Evolutionary conservation across 2,113 vertebrate species (phyloP), one percentile per base, ranked within the genome.

Genomic region (Corythaixoides concolor): DNA sequence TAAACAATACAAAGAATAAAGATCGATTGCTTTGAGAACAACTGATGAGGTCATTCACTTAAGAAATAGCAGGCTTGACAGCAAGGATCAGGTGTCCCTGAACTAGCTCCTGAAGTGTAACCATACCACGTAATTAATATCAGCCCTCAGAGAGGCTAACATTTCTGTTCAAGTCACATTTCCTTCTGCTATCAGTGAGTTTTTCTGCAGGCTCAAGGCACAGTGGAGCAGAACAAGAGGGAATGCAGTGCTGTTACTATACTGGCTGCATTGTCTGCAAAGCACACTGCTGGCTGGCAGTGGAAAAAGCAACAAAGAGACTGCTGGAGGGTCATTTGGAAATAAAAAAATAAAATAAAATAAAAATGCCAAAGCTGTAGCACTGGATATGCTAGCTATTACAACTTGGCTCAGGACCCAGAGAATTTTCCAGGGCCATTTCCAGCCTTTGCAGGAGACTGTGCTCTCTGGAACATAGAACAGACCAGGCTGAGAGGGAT

Each of bases 41-140:
- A 96, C 74, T 32, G 67, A 85, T 87, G 86, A 94, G 70, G 47
- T 74, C 60, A 94, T 89, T 90, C 88, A 68, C 66, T 96, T 85
- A 80, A 27, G 35, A 96, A 95, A 95, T 33, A 93, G 43, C 49
- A 94, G 55, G 49, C 82, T 83, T 89, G 66, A 73, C 83, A 80
- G 64, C 74, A 59, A 88, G 80, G 83, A 90, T 96, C 95, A 60
- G 62, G 66, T 97, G 74, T 92, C 93, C 67, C 56, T 75, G 81
- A 91, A 72, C 47, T 55, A 63, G 52, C 70, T 90, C 50, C 80
- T 64, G 64, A 93, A 91, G 62, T 59, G 80, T 73, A 96, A 91
- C 89, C 22, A 8, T 93, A 85, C 22, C 83, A 68, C 11, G 67
- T 93, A 94, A 96, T 85, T 95, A 93, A 80, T 94, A 95, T 83